A percentile compares a stretch with the other conserved stretches of the same genome.
phyloP scores from a whole-genome alignment of 2,113 vertebrate species.

The Scolopax mira region DNA sequence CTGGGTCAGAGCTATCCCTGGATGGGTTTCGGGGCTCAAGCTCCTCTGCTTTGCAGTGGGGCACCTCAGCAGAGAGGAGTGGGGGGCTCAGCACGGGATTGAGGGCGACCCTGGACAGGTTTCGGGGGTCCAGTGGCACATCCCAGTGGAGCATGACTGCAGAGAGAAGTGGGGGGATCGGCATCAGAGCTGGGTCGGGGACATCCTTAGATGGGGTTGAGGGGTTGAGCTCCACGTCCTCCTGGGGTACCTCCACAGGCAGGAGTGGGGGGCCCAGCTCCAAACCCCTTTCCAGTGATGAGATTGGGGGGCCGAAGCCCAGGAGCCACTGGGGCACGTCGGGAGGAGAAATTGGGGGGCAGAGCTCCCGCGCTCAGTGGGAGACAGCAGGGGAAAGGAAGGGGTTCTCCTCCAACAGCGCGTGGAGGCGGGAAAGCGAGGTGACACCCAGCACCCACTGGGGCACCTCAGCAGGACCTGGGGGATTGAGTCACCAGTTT shows the following conservation, averaged over 20 bases:
- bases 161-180: not conserved
- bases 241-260: not conserved
- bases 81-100: not conserved
- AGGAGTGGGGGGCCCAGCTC: not conserved
- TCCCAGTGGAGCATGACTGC: not conserved
- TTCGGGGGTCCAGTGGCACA: rapidly evolving
- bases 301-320: not conserved
- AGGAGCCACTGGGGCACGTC: not conserved
- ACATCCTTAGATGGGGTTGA: not conserved
- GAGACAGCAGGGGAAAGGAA: not conserved
- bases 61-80: not conserved
- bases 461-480: not conserved
- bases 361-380: not conserved
- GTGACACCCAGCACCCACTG: not conserved
- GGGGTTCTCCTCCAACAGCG: not conserved
- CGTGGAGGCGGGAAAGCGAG: not conserved
- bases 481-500: not conserved
- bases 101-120: not conserved
- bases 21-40: not conserved
- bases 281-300: not conserved
- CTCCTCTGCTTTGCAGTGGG: not conserved
- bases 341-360: not conserved
- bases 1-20: not conserved
- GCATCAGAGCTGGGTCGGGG: not conserved
- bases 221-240: not conserved